phyloP scores from a whole-genome alignment of 2,888 invertebrate species.

The Marasmarcha lunaedactyla region DNA sequence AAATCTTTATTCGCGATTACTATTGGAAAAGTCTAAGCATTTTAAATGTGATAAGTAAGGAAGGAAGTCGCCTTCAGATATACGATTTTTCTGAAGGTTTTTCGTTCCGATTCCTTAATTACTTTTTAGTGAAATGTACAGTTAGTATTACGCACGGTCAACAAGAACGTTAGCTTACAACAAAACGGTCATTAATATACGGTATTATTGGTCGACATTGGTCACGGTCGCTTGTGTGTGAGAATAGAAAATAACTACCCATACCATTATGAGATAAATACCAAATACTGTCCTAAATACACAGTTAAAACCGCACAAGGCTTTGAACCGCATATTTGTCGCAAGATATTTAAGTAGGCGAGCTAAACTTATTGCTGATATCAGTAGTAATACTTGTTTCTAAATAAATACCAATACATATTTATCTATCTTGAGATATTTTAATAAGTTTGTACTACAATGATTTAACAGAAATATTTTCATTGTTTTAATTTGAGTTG shows the following conservation, averaged over 20 bases:
- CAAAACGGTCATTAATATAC: constrained; percentile 44
- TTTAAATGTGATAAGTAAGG: too few species aligned
- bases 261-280: constrained; percentile 19
- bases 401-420: neutral
- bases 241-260: too few species aligned
- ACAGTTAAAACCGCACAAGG: constrained; percentile 33
- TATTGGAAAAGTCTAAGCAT: too few species aligned
- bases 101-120: neutral
- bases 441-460: neutral
- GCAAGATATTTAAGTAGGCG: constrained; percentile 30
- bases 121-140: constrained; percentile 21
- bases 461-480: too few species aligned
- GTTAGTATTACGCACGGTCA: constrained; percentile 21
- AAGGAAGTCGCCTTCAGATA: neutral
- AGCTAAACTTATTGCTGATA: constrained; percentile 18
- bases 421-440: neutral
- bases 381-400: neutral
- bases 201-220: constrained; percentile 38
- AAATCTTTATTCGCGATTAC: too few species aligned
- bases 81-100: neutral
- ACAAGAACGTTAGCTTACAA: constrained; percentile 18
- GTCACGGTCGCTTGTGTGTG: constrained; percentile 27
- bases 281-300: constrained; percentile 35
- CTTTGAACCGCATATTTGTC: constrained; percentile 39
- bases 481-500: constrained; percentile 12